Base-by-base conservation (phyloP, 2,113 vertebrate species). In the Mastomys natalensis region DNA sequence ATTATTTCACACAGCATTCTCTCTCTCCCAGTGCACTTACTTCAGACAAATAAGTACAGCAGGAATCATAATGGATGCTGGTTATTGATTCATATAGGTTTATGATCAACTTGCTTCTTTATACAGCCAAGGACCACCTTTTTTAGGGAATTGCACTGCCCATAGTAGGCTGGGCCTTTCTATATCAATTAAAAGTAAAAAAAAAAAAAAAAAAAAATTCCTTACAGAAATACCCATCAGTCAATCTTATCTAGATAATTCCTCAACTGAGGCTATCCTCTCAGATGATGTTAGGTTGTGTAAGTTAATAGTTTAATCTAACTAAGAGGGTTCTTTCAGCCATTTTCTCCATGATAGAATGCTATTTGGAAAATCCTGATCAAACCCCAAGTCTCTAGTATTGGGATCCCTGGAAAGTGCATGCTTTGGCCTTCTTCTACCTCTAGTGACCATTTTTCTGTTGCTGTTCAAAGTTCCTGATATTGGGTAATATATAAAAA, bases 51-150 rank as follows among this genome's bases (percentile, higher is more conserved):
- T 6, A 86, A 86, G 62, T 48, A 34, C 43, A 68, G 29, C 9
- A 12, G 40, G 5, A 66, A 21, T 48, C 5, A 12, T 22, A 10
- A 11, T 5, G 4, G 62, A 48, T 7, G 2, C 1, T 34, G 5
- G 29, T 45, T 24, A 29, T 34, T 86, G 62, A 48, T 66, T 66
- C 43, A 19, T 19, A 2, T 26, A 19, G 4, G n/a, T n/a, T 29
- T 45, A 34, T 34, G 10, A 31, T 66, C 29, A 68, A 5, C 43
- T 37, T 19, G 17, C 43, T 48, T 66, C 16, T 19, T 68, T 34
- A 68, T 13, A 66, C 29, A 86, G 34, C 31, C 31, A 48, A 48
- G 16, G 62, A 22, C 15, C 84, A 48, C 13, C 43, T 86, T 45
- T 45, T 11, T 22, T 10, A 7, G 43, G 62, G 9, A 13, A 87